Conservation (phyloP, 1,140 invertebrate genomes). For the Pollicipes pollicipes region DNA sequence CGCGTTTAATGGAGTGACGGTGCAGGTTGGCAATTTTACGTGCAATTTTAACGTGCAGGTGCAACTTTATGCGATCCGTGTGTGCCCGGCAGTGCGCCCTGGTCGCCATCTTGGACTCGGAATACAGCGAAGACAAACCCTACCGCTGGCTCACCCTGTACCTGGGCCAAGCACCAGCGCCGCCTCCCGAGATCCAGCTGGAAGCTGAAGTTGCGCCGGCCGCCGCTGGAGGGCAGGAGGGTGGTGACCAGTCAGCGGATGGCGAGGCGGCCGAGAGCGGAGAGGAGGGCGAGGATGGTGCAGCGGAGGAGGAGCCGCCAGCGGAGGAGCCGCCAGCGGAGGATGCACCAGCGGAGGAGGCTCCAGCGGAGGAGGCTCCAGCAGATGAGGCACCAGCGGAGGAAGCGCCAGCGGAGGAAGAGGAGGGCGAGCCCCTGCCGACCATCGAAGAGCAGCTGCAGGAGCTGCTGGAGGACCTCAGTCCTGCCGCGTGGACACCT, state of each 20-base stretch:
- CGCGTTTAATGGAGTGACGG: too few relatives aligned
- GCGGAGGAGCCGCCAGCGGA: too few relatives aligned
- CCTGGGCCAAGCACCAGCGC: not conserved
- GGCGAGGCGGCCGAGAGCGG: too few relatives aligned
- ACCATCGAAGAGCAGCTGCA: not conserved
- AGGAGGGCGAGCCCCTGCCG: too few relatives aligned
- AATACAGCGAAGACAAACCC: not conserved
- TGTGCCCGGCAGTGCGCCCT: not conserved
- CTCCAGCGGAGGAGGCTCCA: not conserved
- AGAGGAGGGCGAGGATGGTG: too few relatives aligned
- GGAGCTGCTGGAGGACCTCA: not conserved
- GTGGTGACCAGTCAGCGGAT: too few relatives aligned
- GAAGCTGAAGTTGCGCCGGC: not conserved
- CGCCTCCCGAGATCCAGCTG: too few relatives aligned
- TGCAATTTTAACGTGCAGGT: too few relatives aligned
- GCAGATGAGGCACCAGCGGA: not conserved
- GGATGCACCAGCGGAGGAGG: not conserved
- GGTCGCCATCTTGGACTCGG: not conserved
- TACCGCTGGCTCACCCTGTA: not conserved
- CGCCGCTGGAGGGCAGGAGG: not conserved
- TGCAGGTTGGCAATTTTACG: not conserved
- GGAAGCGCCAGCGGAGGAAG: not conserved
- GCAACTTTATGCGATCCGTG: too few relatives aligned
- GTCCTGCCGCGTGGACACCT: not conserved
- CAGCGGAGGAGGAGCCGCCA: too few relatives aligned